Base-by-base conservation (phyloP, 2,113 vertebrate species). In the Marcusenius ussheri region DNA sequence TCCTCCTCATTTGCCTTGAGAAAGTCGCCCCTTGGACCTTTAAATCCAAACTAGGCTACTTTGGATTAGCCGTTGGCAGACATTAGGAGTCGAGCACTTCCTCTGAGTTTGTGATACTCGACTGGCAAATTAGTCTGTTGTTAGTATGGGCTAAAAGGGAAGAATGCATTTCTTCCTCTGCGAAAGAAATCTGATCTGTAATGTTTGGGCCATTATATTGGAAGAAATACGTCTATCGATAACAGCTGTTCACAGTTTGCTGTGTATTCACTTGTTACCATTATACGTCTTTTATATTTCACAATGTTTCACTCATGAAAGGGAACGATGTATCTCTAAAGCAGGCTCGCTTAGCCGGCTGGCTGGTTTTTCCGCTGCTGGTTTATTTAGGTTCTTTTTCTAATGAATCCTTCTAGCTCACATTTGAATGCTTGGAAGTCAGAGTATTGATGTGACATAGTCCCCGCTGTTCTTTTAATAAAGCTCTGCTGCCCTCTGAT, bases 391-490 rank as follows among this genome's bases (percentile, higher is more conserved):
- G 35, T 19, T 45, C 9, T 83, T 47, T 87, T 35, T 49, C 51
- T 87, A 51, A 87, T 49, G 45, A 87, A 51, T 87, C 42, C 19
- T 49, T 10, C 24, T 17, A 87, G 3, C 46, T 51, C 53, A 5
- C 46, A 51, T 87, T 87, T 87, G 84, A 51, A 51, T 51, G 83
- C 46, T 9, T 46, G 49, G 46, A 51, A 27, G 84, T 80, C 83
- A 5, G 21, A 21, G 83, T 46, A 47, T 84, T 84, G 45, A 87
- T 87, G 46, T 51, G 27, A 35, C 46, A 31, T 0, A 7, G 31
- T 87, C 19, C 50, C 49, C 5, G n/a, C 49, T 87, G 85, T 87
- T 87, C 27, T 19, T 53, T 84, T 87, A 87, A 87, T 87, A 53
- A 53, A 17, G 85, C 15, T 24, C 27, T 19, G 35, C 53, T 9